Conservation (phyloP, 1,140 invertebrate species). For the Centruroides sculpturatus region DNA sequence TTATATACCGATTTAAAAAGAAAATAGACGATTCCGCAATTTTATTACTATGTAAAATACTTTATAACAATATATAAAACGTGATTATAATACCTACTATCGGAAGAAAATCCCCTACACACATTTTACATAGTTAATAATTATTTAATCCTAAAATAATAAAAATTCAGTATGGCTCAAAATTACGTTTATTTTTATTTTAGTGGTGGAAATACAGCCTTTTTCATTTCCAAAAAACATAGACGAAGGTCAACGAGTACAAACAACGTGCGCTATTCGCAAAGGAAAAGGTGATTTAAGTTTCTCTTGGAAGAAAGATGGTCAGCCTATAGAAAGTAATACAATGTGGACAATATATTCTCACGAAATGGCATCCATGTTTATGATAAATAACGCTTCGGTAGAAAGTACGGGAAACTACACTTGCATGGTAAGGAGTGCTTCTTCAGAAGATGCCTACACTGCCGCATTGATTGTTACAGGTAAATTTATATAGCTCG, state of each 20-base stretch:
- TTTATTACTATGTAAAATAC: too few relatives aligned
- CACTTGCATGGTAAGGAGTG: conserved; percentile 41
- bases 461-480: conserved; percentile 16
- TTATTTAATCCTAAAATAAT: too few relatives aligned
- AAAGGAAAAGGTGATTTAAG: not conserved
- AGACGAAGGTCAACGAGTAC: conserved; percentile 7
- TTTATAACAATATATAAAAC: too few relatives aligned
- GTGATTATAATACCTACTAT: too few relatives aligned
- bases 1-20: too few relatives aligned
- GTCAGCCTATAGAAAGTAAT: not conserved
- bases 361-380: conserved; percentile 16
- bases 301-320: conserved; percentile 9
- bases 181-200: too few relatives aligned
- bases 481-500: conserved; percentile 6
- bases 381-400: conserved; percentile 26
- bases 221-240: conserved; percentile 8
- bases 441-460: conserved; percentile 22
- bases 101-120: too few relatives aligned
- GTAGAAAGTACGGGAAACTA: conserved; percentile 39
- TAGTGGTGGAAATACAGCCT: conserved; percentile 4
- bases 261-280: conserved; percentile 1
- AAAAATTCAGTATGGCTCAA: too few relatives aligned
- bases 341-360: conserved; percentile 2
- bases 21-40: too few relatives aligned
- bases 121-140: too few relatives aligned